Conservation (phyloP, 2,797 vertebrate species). For the Echeneis naucrates region DNA sequence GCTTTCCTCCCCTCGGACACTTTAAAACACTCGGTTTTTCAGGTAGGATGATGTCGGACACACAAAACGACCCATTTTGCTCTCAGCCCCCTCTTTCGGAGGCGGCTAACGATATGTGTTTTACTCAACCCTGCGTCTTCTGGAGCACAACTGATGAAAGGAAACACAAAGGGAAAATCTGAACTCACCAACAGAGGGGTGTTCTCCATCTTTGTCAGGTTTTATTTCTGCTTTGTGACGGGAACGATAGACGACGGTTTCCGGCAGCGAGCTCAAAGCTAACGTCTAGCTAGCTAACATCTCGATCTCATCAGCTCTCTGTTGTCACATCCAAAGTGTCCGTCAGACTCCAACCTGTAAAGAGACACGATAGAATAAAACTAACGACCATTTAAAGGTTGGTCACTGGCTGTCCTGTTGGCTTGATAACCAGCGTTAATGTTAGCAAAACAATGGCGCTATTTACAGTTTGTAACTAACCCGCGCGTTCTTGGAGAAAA, state of each 20-base stretch:
- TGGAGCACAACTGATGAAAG: background rate
- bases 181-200: conserved; percentile 56
- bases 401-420: accelerated
- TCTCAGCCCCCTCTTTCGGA: background rate
- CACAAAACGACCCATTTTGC: too few relatives aligned
- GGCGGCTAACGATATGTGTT: background rate
- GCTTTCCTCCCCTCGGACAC: background rate
- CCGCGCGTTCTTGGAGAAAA: conserved; percentile 33
- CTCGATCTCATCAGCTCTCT: background rate
- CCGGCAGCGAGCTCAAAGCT: background rate
- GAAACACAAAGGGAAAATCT: background rate
- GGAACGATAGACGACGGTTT: background rate
- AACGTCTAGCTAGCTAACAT: conserved; percentile 22
- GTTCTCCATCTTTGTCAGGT: conserved; percentile 47
- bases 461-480: conserved; percentile 40
- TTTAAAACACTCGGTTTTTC: background rate
- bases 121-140: background rate
- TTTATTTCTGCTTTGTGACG: background rate
- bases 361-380: accelerated
- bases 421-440: background rate
- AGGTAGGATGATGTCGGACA: too few relatives aligned
- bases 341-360: background rate
- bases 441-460: conserved; percentile 61
- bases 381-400: background rate
- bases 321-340: background rate